Evolutionary conservation across 1,140 invertebrate genomes (phyloP).

Genomic region (Temnothorax longispinosus): DNA sequence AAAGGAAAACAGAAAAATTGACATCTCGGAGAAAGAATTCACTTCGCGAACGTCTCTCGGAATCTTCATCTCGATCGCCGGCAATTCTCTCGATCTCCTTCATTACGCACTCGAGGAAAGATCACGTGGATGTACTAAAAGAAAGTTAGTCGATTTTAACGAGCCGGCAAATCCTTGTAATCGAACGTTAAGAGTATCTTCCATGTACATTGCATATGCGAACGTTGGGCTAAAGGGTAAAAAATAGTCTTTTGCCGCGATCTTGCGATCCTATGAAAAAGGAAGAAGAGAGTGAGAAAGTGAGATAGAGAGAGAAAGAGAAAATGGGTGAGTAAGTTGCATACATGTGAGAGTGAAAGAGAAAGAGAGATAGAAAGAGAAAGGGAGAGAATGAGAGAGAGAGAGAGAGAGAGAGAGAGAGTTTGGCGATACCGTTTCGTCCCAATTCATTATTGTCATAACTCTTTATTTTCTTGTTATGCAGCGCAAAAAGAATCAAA

Average conservation of each 20-base stretch:
- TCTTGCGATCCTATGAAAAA: slow-evolving; percentile 29
- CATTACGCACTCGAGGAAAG: not conserved
- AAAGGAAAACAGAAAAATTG: not conserved
- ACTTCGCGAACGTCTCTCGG: not conserved
- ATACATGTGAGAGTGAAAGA: not conserved
- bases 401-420: not conserved
- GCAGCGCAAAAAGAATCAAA: slow-evolving; percentile 57
- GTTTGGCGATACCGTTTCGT: slow-evolving; percentile 51
- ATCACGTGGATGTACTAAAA: not conserved
- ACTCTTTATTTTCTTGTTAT: slow-evolving; percentile 54
- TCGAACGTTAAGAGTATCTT: slow-evolving; percentile 29
- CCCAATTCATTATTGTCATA: slow-evolving; percentile 55
- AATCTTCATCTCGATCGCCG: not conserved
- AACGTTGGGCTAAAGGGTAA: not conserved
- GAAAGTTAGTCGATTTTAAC: slow-evolving; percentile 17
- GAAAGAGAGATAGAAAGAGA: not conserved
- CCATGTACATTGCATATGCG: not conserved
- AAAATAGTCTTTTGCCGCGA: slow-evolving; percentile 48
- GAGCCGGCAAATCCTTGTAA: not conserved
- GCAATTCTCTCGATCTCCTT: not conserved
- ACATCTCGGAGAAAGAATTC: not conserved
- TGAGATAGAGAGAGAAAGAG: not conserved
- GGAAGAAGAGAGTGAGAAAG: not conserved
- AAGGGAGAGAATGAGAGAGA: not conserved
- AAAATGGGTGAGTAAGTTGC: not conserved